These are phyloP conservation scores for Aythya baeri DNA, from an alignment of 2,113 vertebrate species.

Conservation along the genomic window DNA sequence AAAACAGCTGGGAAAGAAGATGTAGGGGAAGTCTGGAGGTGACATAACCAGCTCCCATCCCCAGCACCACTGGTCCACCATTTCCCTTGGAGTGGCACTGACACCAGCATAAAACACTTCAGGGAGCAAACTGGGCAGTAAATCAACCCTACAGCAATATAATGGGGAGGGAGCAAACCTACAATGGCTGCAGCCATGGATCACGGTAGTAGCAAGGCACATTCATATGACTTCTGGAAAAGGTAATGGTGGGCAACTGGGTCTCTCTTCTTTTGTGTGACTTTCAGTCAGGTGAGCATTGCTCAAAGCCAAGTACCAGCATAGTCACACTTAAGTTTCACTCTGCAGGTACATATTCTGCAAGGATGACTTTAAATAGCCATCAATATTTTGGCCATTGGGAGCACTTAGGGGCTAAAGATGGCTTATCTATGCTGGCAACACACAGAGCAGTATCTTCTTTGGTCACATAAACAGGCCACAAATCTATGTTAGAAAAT, in stretches of 20 bases:
- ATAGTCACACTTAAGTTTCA: not conserved
- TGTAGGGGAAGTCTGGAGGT: not conserved
- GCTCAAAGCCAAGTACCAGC: not conserved
- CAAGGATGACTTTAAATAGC: not conserved
- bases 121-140: not conserved
- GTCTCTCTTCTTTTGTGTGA: not conserved
- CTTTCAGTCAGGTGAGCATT: not conserved
- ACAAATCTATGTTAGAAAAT: not conserved
- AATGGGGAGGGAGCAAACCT: not conserved
- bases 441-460: not conserved
- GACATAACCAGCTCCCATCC: not conserved
- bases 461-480: not conserved
- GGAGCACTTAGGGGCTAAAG: not conserved
- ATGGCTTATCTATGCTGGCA: not conserved
- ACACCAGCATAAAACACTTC: not conserved
- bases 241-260: not conserved
- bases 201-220: not conserved
- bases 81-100: not conserved
- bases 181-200: fast-evolving
- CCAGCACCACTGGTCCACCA: not conserved
- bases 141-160: not conserved
- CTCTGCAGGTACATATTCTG: not conserved
- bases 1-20: not conserved
- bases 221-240: not conserved
- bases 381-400: not conserved